These are phyloP conservation scores for Sebastes steindachneri DNA, from an alignment of 2,797 vertebrate species.

Conservation along the genomic window DNA sequence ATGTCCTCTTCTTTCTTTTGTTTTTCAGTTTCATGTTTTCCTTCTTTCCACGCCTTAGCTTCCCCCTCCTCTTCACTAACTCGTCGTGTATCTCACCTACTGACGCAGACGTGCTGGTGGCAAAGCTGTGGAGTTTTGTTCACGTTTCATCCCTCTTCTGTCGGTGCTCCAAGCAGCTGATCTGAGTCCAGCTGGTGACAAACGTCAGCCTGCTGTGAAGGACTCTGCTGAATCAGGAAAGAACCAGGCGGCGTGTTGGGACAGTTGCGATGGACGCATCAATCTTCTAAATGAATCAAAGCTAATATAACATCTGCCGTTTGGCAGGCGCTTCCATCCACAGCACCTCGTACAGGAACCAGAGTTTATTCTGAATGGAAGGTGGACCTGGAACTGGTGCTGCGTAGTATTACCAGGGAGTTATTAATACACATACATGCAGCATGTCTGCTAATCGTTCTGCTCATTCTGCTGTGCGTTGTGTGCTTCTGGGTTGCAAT, in stretches of 20 bases:
- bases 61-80: not conserved
- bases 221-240: slow-evolving; percentile 66
- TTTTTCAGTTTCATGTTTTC: not conserved
- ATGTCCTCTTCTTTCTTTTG: not conserved
- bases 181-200: slow-evolving; percentile 51
- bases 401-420: too few species aligned
- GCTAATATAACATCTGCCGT: slow-evolving; percentile 60
- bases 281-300: slow-evolving; percentile 69
- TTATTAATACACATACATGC: not conserved
- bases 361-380: not conserved
- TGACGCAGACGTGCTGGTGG: not conserved
- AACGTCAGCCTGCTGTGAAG: slow-evolving; percentile 35
- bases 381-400: not conserved
- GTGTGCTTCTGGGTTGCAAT: not conserved
- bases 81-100: not conserved
- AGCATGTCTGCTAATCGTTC: not conserved
- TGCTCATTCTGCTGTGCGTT: not conserved
- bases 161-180: not conserved
- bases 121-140: not conserved
- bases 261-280: slow-evolving; percentile 46
- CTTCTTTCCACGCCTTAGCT: not conserved
- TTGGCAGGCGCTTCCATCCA: slow-evolving; percentile 29
- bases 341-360: not conserved
- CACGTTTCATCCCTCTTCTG: not conserved
- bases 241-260: slow-evolving; percentile 27